These are phyloP conservation scores for Corythaixoides concolor DNA, from an alignment of 2,113 vertebrate species.

Conservation along the genomic window DNA sequence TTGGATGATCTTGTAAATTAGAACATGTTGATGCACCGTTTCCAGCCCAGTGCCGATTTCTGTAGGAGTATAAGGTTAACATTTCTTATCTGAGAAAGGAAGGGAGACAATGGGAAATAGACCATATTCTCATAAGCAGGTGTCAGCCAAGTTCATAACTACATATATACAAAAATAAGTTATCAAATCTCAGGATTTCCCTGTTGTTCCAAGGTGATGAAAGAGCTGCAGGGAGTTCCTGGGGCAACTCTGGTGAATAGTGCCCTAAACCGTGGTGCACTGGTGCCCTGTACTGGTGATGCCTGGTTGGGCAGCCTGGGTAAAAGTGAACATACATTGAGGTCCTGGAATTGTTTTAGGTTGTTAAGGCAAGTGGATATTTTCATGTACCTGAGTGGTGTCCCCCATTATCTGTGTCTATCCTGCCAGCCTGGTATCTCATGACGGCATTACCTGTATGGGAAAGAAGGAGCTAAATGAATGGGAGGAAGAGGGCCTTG, in stretches of 20 bases:
- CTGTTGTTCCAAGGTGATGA: background rate
- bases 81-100: background rate
- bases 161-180: background rate
- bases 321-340: background rate
- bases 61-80: background rate
- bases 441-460: background rate
- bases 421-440: background rate
- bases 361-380: background rate
- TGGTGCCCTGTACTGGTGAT: background rate
- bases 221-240: background rate
- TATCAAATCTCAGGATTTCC: background rate
- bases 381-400: background rate
- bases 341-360: background rate
- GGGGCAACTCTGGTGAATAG: background rate
- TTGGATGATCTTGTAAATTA: background rate
- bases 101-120: background rate
- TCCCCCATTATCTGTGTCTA: background rate
- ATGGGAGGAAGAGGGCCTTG: background rate
- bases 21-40: background rate
- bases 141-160: background rate
- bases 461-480: background rate
- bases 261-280: background rate
- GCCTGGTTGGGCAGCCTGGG: background rate
- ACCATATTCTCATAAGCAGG: background rate
- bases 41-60: background rate